phyloP scores from a whole-genome alignment of 2,797 vertebrate species.

The Ataeniobius toweri region DNA sequence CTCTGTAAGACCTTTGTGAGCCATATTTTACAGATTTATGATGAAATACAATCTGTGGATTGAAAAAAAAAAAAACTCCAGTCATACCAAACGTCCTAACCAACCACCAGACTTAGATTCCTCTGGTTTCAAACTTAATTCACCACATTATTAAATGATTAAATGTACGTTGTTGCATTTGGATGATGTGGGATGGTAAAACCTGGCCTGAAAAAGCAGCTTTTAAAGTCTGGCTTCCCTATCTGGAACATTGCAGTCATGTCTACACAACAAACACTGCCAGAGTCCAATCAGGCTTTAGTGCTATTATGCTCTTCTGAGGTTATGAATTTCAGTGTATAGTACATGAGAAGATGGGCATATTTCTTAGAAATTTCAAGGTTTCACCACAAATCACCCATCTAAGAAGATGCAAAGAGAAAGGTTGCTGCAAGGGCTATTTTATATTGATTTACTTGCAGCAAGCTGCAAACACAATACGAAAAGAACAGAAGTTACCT shows the following conservation, averaged over 20 bases:
- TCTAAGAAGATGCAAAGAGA: not conserved
- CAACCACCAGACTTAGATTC: constrained; percentile 24
- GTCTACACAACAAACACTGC: constrained; percentile 50
- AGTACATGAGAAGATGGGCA: not conserved
- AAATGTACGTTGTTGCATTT: constrained; percentile 41
- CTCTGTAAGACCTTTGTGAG: not conserved
- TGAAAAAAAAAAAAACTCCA: constrained; percentile 2
- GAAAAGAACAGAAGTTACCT: not conserved
- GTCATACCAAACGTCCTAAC: constrained; percentile 28
- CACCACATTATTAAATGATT: constrained; percentile 43
- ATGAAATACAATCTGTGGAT: constrained; percentile 42
- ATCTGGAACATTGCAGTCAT: constrained; percentile 41
- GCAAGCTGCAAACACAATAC: not conserved
- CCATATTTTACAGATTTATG: not conserved
- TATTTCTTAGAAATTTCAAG: not conserved
- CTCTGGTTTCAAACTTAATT: constrained; percentile 39
- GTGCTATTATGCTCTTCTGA: not conserved
- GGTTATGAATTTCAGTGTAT: constrained; percentile 4
- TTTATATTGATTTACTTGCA: not conserved
- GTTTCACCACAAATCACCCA: not conserved
- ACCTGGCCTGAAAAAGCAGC: constrained; percentile 36
- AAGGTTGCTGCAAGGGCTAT: not conserved
- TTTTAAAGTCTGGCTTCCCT: constrained; percentile 36
- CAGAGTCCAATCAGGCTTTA: constrained; percentile 14
- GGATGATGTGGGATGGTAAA: constrained; percentile 35